These are phyloP conservation scores for Labroides dimidiatus DNA, from an alignment of 2,797 vertebrate genomes.

Conservation along the genomic window DNA sequence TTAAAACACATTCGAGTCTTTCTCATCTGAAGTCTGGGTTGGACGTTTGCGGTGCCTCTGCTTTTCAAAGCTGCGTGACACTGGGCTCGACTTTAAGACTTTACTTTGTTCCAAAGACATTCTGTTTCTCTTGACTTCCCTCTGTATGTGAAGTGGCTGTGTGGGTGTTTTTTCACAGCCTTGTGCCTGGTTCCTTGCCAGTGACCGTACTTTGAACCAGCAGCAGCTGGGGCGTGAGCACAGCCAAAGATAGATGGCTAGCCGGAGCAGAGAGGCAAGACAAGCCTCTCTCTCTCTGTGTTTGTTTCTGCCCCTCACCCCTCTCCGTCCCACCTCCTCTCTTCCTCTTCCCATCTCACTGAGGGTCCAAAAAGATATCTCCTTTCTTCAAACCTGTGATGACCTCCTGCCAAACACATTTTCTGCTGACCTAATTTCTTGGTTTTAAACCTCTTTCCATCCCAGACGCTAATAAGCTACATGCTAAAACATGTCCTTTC, in stretches of 20 bases:
- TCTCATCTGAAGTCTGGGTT: not conserved
- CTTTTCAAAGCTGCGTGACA: slow-evolving; percentile 31
- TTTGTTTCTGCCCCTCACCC: slow-evolving; percentile 35
- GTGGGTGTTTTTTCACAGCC: slow-evolving; percentile 72
- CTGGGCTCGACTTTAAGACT: slow-evolving; percentile 29
- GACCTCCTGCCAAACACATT: slow-evolving; percentile 9
- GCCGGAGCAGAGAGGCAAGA: slow-evolving; percentile 54
- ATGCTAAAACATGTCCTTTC: not conserved
- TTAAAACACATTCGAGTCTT: slow-evolving; percentile 1
- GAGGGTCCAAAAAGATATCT: slow-evolving; percentile 4
- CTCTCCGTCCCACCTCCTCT: slow-evolving; percentile 29
- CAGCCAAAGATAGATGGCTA: slow-evolving; percentile 81
- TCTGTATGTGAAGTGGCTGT: slow-evolving; percentile 66
- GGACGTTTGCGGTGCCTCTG: slow-evolving; percentile 17
- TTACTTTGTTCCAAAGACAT: slow-evolving; percentile 70
- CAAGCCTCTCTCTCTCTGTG: slow-evolving; percentile 31
- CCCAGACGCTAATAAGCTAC: slow-evolving; percentile 5
- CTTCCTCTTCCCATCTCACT: slow-evolving; percentile 41
- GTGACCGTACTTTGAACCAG: slow-evolving; percentile 89
- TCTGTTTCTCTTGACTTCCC: slow-evolving; percentile 68
- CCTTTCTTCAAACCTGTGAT: slow-evolving; percentile 13
- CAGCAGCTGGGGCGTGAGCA: slow-evolving; percentile 83
- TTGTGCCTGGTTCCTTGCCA: slow-evolving; percentile 79
- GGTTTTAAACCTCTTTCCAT: rapidly evolving
- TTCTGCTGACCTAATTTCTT: slow-evolving; percentile 34